These are phyloP conservation scores for Ptiloglossa arizonensis DNA, from an alignment of 1,140 invertebrate genomes.

Conservation along the genomic window DNA sequence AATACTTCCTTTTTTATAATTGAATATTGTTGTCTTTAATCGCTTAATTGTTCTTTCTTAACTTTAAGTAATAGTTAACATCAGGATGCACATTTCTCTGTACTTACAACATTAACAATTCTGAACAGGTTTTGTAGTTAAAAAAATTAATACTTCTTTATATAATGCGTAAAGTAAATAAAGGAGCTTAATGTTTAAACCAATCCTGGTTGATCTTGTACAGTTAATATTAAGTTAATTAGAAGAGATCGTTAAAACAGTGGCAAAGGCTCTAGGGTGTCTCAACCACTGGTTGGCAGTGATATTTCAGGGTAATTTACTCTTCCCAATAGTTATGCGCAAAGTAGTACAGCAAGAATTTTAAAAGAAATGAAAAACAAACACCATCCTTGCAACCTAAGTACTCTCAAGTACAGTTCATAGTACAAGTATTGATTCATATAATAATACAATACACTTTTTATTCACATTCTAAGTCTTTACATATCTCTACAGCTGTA, in stretches of 20 bases:
- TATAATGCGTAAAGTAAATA: not conserved
- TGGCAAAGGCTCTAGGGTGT: not conserved
- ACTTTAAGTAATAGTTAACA: not conserved
- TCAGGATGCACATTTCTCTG: not conserved
- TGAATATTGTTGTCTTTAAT: not conserved
- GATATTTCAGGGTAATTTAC: not conserved
- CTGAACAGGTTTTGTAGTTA: not conserved
- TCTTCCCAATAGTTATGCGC: not conserved
- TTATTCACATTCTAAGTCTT: conserved; percentile 17
- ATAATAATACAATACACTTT: not conserved
- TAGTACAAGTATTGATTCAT: conserved; percentile 6
- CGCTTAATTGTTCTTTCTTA: not conserved
- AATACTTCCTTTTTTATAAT: no score
- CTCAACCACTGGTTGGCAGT: conserved; percentile 26
- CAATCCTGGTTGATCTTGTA: conserved; percentile 4
- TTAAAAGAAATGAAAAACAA: not conserved
- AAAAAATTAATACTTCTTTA: not conserved
- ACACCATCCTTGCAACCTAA: not conserved
- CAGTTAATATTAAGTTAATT: conserved; percentile 11
- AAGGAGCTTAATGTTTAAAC: conserved; percentile 7
- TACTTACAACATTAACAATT: not conserved
- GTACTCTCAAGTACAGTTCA: not conserved
- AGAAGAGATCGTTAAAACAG: conserved; percentile 18
- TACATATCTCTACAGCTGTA: not conserved
- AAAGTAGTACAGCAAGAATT: not conserved